These are phyloP conservation scores for Podilymbus podiceps DNA, from an alignment of 2,113 vertebrate species.

Conservation along the genomic window DNA sequence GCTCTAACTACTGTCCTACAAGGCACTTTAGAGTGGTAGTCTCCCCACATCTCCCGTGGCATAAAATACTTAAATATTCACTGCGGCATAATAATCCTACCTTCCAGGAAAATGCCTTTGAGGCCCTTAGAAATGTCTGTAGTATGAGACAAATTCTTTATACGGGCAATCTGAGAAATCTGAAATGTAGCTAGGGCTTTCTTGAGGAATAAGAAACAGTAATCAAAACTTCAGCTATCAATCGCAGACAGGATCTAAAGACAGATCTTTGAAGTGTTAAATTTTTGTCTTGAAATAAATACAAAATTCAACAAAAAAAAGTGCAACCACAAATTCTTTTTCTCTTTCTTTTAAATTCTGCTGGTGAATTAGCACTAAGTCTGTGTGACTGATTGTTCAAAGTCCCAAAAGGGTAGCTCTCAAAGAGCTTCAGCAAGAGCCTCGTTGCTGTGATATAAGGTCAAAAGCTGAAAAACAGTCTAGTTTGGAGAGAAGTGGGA, in stretches of 20 bases:
- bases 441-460: background rate
- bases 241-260: background rate
- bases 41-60: background rate
- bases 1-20: background rate
- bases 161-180: background rate
- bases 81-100: background rate
- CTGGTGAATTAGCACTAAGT: background rate
- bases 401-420: background rate
- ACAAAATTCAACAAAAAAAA: background rate
- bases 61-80: background rate
- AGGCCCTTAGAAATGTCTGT: background rate
- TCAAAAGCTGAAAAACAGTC: background rate
- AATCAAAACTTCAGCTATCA: background rate
- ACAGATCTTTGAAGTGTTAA: background rate
- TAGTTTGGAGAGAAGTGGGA: background rate
- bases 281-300: background rate
- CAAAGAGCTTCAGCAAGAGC: background rate
- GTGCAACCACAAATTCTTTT: background rate
- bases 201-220: background rate
- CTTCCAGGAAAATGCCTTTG: background rate
- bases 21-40: background rate
- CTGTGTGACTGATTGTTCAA: background rate
- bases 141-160: background rate
- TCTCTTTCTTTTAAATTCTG: background rate
- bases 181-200: background rate